These are phyloP conservation scores for Cotesia vestalis DNA, from an alignment of 1,140 invertebrate species.

Conservation along the genomic window DNA sequence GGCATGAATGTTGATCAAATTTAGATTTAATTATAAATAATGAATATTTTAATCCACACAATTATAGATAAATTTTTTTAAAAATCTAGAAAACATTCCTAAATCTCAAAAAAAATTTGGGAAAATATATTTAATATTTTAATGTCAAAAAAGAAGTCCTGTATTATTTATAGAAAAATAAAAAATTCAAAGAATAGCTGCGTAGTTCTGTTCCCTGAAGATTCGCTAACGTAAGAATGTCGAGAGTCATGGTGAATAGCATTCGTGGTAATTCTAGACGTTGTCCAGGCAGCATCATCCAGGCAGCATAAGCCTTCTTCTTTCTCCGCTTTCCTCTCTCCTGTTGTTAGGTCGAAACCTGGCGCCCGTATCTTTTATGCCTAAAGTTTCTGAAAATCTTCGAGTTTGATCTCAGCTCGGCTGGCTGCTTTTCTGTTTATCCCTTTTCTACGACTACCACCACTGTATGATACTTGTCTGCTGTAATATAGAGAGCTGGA, in stretches of 20 bases:
- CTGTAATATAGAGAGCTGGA: too few species aligned
- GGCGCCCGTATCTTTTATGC: conserved; percentile 62
- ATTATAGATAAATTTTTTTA: too few species aligned
- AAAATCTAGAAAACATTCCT: too few species aligned
- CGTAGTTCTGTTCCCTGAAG: conserved; percentile 34
- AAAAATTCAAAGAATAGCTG: conserved; percentile 33
- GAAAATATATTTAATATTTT: too few species aligned
- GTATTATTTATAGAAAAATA: neutral
- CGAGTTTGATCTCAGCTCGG: conserved; percentile 53
- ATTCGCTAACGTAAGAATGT: conserved; percentile 31
- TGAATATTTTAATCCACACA: too few species aligned
- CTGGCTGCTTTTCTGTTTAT: conserved; percentile 8
- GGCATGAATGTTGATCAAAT: too few species aligned
- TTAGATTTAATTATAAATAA: too few species aligned
- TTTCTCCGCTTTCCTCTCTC: neutral
- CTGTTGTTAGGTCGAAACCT: conserved; percentile 29
- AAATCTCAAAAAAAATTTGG: neutral
- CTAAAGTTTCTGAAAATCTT: conserved; percentile 58
- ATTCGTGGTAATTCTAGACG: conserved; percentile 58
- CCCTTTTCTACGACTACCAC: conserved; percentile 5
- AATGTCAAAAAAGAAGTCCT: too few species aligned
- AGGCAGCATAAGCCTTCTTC: conserved; percentile 43
- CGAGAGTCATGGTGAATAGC: conserved; percentile 35
- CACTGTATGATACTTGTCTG: conserved; percentile 15
- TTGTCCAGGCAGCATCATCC: conserved; percentile 32